Conservation (phyloP, 2,888 invertebrate species). For the Diarsia rubi region DNA sequence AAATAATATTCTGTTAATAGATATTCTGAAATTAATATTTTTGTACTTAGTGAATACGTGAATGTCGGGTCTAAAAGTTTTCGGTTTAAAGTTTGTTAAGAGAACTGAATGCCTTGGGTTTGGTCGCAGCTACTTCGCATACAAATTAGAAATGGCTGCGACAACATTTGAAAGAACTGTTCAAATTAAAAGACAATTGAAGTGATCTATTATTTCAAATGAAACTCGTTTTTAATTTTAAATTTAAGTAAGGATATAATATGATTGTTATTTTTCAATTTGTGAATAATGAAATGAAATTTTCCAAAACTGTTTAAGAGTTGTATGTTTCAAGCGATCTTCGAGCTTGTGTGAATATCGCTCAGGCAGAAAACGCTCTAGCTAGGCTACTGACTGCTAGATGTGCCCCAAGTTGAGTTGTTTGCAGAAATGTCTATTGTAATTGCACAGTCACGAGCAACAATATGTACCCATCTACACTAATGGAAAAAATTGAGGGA, state of each 20-base stretch:
- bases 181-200: conserved; percentile 40
- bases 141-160: conserved; percentile 53
- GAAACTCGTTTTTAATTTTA: conserved; percentile 31
- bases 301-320: not conserved
- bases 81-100: conserved; percentile 60
- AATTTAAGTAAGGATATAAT: conserved; percentile 43
- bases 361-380: conserved; percentile 7
- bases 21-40: conserved; percentile 89
- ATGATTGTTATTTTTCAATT: conserved; percentile 44
- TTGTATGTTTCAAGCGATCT: not conserved
- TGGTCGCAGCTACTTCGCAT: conserved; percentile 39
- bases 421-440: not conserved
- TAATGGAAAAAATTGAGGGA: too few species aligned
- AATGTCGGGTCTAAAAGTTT: conserved; percentile 70
- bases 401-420: not conserved
- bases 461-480: not conserved
- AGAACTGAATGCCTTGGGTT: conserved; percentile 35
- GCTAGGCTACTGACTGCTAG: not conserved
- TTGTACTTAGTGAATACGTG: conserved; percentile 88
- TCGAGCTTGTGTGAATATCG: not conserved
- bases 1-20: conserved; percentile 75
- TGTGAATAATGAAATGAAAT: conserved; percentile 1
- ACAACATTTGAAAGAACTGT: conserved; percentile 25
- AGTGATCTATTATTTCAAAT: conserved; percentile 27
- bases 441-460: not conserved